Conservation (phyloP, 2,888 invertebrate genomes). For the Thymelicus sylvestris region DNA sequence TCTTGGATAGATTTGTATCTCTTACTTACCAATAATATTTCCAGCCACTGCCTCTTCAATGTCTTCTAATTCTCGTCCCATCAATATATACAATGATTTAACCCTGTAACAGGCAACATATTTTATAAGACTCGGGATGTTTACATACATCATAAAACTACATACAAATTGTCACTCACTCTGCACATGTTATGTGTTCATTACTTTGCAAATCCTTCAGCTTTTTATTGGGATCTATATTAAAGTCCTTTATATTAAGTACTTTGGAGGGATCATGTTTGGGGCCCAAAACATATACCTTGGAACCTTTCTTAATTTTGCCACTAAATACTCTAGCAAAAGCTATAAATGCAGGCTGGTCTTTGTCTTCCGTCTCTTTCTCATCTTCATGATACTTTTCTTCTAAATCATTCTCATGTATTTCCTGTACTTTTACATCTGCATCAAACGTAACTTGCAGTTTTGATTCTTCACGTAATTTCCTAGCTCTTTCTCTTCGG, state of each 20-base stretch:
- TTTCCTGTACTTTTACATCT: slow-evolving; percentile 51
- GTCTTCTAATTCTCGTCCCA: slow-evolving; percentile 95
- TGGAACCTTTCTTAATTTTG: slow-evolving; percentile 89
- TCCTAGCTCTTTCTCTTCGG: slow-evolving; percentile 87
- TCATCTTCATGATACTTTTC: slow-evolving; percentile 73
- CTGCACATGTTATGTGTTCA: slow-evolving; percentile 87
- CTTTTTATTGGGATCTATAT: slow-evolving; percentile 75
- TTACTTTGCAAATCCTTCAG: slow-evolving; percentile 86
- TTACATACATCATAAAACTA: slow-evolving; percentile 28
- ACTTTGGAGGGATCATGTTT: slow-evolving; percentile 92
- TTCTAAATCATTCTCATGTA: slow-evolving; percentile 54
- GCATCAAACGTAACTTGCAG: slow-evolving; percentile 51
- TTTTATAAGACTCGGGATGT: slow-evolving; percentile 17
- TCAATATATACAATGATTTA: slow-evolving; percentile 92
- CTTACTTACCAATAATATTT: slow-evolving; percentile 90
- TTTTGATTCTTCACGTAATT: slow-evolving; percentile 86
- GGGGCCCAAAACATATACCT: slow-evolving; percentile 93
- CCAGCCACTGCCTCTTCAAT: slow-evolving; percentile 94
- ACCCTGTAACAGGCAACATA: slow-evolving; percentile 74
- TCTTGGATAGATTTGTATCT: background rate
- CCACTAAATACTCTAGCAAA: slow-evolving; percentile 98
- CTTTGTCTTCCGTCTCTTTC: slow-evolving; percentile 64
- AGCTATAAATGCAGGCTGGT: slow-evolving; percentile 91
- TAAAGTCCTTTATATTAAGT: slow-evolving; percentile 69
- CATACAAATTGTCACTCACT: slow-evolving; percentile 63